phyloP scores from a whole-genome alignment of 64 coral and sea anemone genomes.

The Dendrophyllia cribrosa region DNA sequence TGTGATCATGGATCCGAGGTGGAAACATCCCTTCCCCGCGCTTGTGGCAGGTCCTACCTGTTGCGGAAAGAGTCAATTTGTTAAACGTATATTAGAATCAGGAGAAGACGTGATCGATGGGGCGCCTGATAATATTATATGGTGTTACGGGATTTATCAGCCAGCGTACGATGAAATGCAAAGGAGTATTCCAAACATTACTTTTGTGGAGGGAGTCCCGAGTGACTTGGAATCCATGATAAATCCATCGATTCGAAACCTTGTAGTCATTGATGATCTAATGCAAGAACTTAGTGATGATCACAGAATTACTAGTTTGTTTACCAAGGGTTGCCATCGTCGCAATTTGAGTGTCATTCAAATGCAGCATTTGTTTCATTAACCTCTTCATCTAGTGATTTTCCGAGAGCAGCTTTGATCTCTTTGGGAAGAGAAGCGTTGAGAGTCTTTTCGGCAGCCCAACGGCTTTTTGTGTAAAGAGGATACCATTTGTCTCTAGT shows the following conservation, averaged over 20 bases:
- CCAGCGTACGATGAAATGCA: conserved; percentile 28
- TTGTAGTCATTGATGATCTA: conserved; percentile 61
- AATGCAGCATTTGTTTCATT: too few species aligned
- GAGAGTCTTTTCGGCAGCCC: too few species aligned
- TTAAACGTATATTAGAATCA: too few species aligned
- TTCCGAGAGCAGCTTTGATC: too few species aligned
- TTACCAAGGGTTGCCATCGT: too few species aligned
- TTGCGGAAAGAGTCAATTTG: conserved; percentile 13
- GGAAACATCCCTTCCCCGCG: conserved; percentile 54
- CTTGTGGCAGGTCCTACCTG: conserved; percentile 57
- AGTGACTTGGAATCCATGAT: conserved; percentile 10
- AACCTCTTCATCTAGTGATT: too few species aligned
- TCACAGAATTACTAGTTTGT: background rate
- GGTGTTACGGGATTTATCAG: conserved; percentile 68
- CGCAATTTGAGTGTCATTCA: too few species aligned
- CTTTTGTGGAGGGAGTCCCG: conserved; percentile 52
- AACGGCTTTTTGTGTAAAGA: too few species aligned
- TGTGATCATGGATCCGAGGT: conserved; percentile 67
- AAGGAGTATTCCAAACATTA: conserved; percentile 46
- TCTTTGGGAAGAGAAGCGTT: too few species aligned
- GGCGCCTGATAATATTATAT: background rate
- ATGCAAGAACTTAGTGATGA: conserved; percentile 65
- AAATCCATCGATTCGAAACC: conserved; percentile 36
- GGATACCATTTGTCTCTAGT: too few species aligned
- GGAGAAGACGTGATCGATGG: too few species aligned